Evolutionary conservation across 2,113 vertebrate genomes (phyloP), one percentile per base, ranked within the genome.

Genomic region (Phalacrocorax carbo): DNA sequence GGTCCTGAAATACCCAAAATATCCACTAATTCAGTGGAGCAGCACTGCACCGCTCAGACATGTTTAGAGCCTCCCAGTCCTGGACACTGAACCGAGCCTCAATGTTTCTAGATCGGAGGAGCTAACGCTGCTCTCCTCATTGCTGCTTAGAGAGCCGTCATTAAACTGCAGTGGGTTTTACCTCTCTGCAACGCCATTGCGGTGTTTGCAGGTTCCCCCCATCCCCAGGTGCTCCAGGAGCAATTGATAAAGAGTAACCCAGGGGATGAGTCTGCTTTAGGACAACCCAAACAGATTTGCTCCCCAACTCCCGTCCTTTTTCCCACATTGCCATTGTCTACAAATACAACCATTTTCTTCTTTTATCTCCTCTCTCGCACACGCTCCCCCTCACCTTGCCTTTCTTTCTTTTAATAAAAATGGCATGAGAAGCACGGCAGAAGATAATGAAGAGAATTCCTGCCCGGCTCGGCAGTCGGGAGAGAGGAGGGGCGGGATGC

Each of bases 401-500:
- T 83, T 87, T 78, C 89, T 80, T 92, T 86, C 93, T 94, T 97
- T 94, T 90, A 95, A 94, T 96, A 96, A 96, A 97, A 86, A 86
- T 95, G 84, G 84, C 79, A 96, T 96, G 95, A 94, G 92, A 94
- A 94, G 77, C 93, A 96, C 0, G 91, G 57, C 79, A 96, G 57
- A 97, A 94, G 88, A 94, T 97, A 97, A 97, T 94, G 82, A 97
- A 97, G 93, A 96, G 93, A 97, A 97, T 98, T 97, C 95, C 89
- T 96, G 82, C 81, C 79, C 6, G 21, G 94, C 96, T 96, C 82
- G 94, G 94, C 80, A 76, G 75, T 68, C 9, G 3, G 84, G 51
- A 75, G 68, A 91, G 71, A 77, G 92, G 82, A 93, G 71, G 77
- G 68, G 49, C 0, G 5, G 70, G 91, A 96, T 95, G 96, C 91